Base-by-base conservation (phyloP, 2,113 vertebrate species). In the Pelecanus crispus region DNA sequence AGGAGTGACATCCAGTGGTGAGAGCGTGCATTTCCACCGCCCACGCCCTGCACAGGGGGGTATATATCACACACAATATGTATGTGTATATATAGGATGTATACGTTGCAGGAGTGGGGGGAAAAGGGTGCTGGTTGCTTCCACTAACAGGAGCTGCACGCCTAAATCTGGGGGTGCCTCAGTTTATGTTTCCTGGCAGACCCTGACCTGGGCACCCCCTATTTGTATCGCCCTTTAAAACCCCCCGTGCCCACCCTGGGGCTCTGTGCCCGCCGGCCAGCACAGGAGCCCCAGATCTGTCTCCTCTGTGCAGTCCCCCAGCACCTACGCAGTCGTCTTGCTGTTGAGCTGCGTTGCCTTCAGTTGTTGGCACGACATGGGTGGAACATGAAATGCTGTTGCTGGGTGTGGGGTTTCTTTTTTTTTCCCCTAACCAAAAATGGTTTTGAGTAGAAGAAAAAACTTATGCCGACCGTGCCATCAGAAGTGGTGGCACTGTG, bases 61-160 rank as follows among this genome's bases (percentile, higher is more conserved):
- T 96, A 97, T 97, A 96, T 96, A 96, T 97, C 92, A 94, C 97
- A 97, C 95, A 95, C 91, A 15, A 71, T 74, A 55, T 79, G 92
- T 92, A 91, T 96, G 96, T 97, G 95, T 91, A 96, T 97, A 97
- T 97, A 96, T 96, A 97, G 94, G 96, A 97, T 97, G 96, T 97
- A 97, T 97, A 97, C 97, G 94, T 97, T 97, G 92, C 96, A 97
- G 88, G 89, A 81, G 78, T 16, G 8, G 63, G 87, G 70, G 88
- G 71, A 52, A 19, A 29, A 49, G 78, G 59, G 61, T 85, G 82
- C 90, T 88, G 92, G 61, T 66, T 68, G 24, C 78, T 92, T 71
- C 82, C 59, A 56, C 87, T 63, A 14, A 20, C 66, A 66, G 84
- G 65, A 94, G 85, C 81, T 91, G 87, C 70, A 34, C 32, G 16